phyloP scores from a whole-genome alignment of 2,888 invertebrate species.

The Agrotis puta region DNA sequence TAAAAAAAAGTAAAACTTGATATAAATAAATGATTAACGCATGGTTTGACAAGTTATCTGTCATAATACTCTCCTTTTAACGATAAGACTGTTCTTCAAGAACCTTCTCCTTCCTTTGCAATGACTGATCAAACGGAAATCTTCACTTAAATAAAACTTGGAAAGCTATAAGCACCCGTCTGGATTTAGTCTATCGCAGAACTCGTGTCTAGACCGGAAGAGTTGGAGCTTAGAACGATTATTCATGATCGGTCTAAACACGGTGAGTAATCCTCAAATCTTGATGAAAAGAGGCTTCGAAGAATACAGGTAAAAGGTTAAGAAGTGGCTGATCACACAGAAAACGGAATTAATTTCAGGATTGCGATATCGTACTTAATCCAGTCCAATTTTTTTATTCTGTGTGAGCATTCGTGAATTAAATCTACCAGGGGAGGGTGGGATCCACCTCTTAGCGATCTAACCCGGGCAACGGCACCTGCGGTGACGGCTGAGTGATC shows the following conservation, averaged over 20 bases:
- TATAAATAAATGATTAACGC: slow-evolving; percentile 10
- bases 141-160: slow-evolving; percentile 7
- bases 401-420: too few relatives aligned
- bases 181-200: slow-evolving; percentile 4
- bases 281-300: not conserved
- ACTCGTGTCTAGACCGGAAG: not conserved
- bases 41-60: slow-evolving; percentile 9
- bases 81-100: not conserved
- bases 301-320: too few relatives aligned
- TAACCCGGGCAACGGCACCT: too few relatives aligned
- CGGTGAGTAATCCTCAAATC: not conserved
- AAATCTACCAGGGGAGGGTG: too few relatives aligned
- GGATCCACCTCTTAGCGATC: too few relatives aligned
- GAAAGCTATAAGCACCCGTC: not conserved
- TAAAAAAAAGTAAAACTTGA: not conserved
- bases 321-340: not conserved
- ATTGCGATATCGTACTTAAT: too few relatives aligned
- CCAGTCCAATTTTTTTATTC: too few relatives aligned
- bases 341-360: not conserved
- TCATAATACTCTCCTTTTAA: slow-evolving; percentile 8
- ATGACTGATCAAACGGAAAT: slow-evolving; percentile 24
- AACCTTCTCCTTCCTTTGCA: slow-evolving; percentile 16
- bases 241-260: not conserved
- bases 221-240: not conserved
- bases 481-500: too few relatives aligned